A percentile compares a stretch with the other conserved stretches of the same genome.
phyloP scores from a whole-genome alignment of 1,140 invertebrate species.

The Anoplolepis gracilipes region DNA sequence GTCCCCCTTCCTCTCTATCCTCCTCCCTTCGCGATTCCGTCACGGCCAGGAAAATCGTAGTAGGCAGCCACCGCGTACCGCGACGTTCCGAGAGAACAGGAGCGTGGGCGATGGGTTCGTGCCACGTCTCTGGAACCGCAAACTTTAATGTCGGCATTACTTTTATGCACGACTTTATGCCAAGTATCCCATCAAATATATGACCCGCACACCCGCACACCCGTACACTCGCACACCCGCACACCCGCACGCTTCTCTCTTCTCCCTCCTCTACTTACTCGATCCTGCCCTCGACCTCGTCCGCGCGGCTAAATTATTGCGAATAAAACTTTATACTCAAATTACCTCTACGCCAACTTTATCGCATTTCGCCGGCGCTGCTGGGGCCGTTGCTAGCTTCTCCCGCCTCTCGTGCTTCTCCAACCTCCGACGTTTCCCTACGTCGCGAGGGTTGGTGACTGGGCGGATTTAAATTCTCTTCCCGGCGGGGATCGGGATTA shows the following conservation, averaged over 20 bases:
- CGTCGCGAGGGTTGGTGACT: constrained; percentile 37
- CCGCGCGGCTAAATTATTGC: constrained; percentile 83
- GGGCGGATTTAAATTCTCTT: constrained; percentile 59
- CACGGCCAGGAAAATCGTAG: constrained; percentile 53
- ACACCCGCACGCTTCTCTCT: constrained; percentile 63
- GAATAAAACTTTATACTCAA: constrained; percentile 86
- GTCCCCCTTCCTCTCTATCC: constrained; percentile 3
- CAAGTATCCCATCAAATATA: constrained; percentile 86
- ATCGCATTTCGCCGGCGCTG: constrained; percentile 79
- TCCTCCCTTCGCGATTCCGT: not conserved
- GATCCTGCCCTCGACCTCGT: constrained; percentile 49
- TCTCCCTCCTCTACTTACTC: constrained; percentile 28
- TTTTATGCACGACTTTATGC: constrained; percentile 86
- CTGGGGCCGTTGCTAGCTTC: constrained; percentile 22
- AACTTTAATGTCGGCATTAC: constrained; percentile 86
- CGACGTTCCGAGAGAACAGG: constrained; percentile 45
- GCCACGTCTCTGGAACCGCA: constrained; percentile 83
- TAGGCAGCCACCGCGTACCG: constrained; percentile 15
- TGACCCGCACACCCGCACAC: constrained; percentile 79
- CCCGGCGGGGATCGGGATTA: constrained; percentile 47
- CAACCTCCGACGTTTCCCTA: constrained; percentile 37
- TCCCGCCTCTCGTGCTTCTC: constrained; percentile 30
- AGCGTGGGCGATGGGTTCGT: constrained; percentile 60
- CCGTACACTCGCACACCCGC: constrained; percentile 79
- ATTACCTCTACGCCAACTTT: constrained; percentile 85